These are phyloP conservation scores for Drosophila sp. DNA, from an alignment of 1,140 invertebrate species.

Conservation along the genomic window DNA sequence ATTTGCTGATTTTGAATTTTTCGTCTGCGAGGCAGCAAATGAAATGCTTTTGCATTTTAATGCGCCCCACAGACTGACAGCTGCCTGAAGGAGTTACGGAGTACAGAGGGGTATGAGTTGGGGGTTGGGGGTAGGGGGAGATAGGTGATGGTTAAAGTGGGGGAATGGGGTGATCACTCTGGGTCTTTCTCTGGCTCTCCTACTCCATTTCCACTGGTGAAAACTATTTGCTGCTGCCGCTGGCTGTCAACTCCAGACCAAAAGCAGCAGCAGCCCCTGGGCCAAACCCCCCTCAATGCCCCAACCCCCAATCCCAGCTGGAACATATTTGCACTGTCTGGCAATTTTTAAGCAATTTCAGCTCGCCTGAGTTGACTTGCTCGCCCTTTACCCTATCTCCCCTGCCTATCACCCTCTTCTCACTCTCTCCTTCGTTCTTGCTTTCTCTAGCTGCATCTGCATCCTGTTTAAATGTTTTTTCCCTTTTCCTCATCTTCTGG, in stretches of 20 bases:
- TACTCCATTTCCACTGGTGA: conserved; percentile 28
- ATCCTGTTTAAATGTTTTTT: conserved; percentile 77
- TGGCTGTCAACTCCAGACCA: conserved; percentile 59
- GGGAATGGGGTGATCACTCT: neutral
- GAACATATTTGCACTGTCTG: conserved; percentile 80
- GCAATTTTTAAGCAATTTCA: conserved; percentile 81
- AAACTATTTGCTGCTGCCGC: conserved; percentile 78
- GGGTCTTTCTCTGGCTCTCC: conserved; percentile 7
- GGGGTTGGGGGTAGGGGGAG: neutral
- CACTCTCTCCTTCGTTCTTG: conserved; percentile 1
- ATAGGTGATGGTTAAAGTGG: no score
- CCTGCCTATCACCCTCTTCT: conserved; percentile 21
- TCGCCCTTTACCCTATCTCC: conserved; percentile 30
- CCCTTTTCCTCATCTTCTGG: conserved; percentile 34
- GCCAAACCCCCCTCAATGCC: conserved; percentile 9
- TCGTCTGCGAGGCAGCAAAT: conserved; percentile 71
- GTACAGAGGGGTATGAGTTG: no score
- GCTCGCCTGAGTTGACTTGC: conserved; percentile 64
- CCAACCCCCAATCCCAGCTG: conserved; percentile 26
- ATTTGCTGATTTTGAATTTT: conserved; percentile 78
- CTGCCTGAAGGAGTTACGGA: conserved; percentile 45
- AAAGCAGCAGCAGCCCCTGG: conserved; percentile 19
- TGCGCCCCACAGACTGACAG: conserved; percentile 72
- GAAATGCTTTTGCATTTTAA: conserved; percentile 80
- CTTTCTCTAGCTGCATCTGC: conserved; percentile 44